A percentile compares a stretch with the other conserved stretches of the same genome.
Evolutionary conservation across 2,113 vertebrate species (phyloP).

Genomic region (Paramormyrops kingsleyae): DNA sequence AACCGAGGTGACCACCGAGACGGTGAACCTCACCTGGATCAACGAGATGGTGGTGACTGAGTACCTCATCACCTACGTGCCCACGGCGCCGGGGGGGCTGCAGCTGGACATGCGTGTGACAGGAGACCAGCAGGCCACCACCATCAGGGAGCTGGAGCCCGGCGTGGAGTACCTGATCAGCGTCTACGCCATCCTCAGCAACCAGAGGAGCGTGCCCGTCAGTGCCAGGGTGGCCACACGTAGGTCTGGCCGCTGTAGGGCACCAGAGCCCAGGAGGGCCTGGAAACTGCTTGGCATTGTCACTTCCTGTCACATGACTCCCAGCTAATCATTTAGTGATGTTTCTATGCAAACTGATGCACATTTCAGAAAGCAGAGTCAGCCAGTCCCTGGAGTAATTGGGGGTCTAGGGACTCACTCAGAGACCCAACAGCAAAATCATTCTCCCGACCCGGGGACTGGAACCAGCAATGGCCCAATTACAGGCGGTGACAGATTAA

Average conservation of each 20-base stretch:
- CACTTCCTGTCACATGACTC: neutral
- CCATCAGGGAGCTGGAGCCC: slow-evolving; percentile 81
- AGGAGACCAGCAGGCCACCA: slow-evolving; percentile 77
- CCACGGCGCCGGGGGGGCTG: slow-evolving; percentile 77
- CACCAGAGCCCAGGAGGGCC: slow-evolving; percentile 65
- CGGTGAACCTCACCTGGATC: slow-evolving; percentile 84
- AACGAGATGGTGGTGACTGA: slow-evolving; percentile 84
- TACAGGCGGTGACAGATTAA: neutral
- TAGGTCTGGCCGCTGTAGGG: slow-evolving; percentile 68
- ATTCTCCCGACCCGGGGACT: neutral
- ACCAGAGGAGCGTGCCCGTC: slow-evolving; percentile 88
- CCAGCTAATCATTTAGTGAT: neutral
- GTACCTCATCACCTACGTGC: slow-evolving; percentile 81
- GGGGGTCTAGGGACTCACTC: neutral
- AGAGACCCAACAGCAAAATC: neutral
- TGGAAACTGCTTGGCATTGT: neutral
- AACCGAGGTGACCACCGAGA: slow-evolving; percentile 77
- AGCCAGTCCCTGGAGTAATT: neutral
- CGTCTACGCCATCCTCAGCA: slow-evolving; percentile 86
- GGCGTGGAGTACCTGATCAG: slow-evolving; percentile 92
- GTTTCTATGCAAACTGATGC: neutral
- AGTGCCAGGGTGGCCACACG: slow-evolving; percentile 88
- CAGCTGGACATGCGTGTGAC: slow-evolving; percentile 82
- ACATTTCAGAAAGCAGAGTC: neutral
- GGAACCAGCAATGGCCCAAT: neutral